Evolutionary conservation across 2,888 invertebrate species (phyloP).

Genomic region (Leptinotarsa tumamoca): DNA sequence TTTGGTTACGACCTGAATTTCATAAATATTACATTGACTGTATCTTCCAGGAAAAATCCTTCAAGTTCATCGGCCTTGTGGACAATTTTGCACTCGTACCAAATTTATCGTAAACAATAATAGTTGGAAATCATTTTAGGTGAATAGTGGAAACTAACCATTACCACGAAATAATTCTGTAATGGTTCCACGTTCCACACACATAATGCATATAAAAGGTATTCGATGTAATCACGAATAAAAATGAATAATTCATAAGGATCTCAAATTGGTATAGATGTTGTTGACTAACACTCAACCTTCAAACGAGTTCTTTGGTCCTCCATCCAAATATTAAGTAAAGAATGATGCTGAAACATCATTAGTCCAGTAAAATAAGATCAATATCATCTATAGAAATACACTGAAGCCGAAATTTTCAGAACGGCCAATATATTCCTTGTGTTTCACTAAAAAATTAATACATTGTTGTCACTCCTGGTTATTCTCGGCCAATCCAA

Average conservation of each 20-base stretch:
- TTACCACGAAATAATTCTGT: neutral
- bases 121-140: neutral
- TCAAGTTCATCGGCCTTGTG: no score
- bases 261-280: neutral
- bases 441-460: no score
- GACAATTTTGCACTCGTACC: no score
- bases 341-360: neutral
- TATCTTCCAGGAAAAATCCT: no score
- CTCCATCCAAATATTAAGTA: neutral
- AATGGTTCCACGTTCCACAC: neutral
- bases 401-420: no score
- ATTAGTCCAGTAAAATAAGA: neutral
- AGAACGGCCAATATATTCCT: no score
- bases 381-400: neutral
- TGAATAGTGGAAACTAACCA: neutral
- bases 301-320: neutral
- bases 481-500: no score
- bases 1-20: no score
- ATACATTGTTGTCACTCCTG: no score
- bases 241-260: neutral
- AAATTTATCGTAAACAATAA: neutral
- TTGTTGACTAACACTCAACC: no score
- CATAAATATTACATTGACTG: no score
- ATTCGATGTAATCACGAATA: neutral
- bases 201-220: neutral